phyloP scores from a whole-genome alignment of 1,140 invertebrate genomes.

The Calosoma granatense region DNA sequence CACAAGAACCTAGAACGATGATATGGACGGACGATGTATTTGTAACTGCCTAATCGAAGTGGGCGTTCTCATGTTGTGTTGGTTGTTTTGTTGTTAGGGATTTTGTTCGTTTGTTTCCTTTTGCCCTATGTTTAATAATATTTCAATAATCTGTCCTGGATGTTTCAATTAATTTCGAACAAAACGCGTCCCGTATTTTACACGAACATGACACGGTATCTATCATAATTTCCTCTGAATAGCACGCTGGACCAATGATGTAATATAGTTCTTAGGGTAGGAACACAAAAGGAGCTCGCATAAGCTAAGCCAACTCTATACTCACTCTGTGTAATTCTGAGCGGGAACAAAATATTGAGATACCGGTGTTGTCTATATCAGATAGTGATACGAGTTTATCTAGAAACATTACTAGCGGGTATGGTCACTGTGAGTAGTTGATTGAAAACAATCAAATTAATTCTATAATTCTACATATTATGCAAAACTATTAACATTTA shows the following conservation, averaged over 20 bases:
- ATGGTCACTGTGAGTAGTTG: neutral
- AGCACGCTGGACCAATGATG: neutral
- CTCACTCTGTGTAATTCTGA: neutral
- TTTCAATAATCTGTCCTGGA: conserved; percentile 1
- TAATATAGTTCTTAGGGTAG: neutral
- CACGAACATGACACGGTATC: neutral
- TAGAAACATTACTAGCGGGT: neutral
- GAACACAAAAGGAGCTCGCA: neutral
- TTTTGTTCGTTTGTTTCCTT: neutral
- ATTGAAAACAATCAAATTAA: neutral
- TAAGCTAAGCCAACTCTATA: neutral
- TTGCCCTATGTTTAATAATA: neutral
- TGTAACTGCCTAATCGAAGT: neutral
- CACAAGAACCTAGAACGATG: neutral
- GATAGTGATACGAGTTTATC: neutral
- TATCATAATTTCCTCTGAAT: conserved; percentile 1
- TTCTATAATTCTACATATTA: neutral
- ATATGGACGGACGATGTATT: neutral
- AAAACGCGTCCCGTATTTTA: neutral
- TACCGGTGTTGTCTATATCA: neutral
- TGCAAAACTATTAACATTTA: neutral
- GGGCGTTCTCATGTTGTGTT: neutral
- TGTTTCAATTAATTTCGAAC: conserved; percentile 1
- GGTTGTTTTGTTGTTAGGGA: neutral
- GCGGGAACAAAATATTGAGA: neutral